A percentile compares a stretch with the other conserved stretches of the same genome.
Evolutionary conservation across 2,797 vertebrate species (phyloP).

Genomic region (Lates japonicus): DNA sequence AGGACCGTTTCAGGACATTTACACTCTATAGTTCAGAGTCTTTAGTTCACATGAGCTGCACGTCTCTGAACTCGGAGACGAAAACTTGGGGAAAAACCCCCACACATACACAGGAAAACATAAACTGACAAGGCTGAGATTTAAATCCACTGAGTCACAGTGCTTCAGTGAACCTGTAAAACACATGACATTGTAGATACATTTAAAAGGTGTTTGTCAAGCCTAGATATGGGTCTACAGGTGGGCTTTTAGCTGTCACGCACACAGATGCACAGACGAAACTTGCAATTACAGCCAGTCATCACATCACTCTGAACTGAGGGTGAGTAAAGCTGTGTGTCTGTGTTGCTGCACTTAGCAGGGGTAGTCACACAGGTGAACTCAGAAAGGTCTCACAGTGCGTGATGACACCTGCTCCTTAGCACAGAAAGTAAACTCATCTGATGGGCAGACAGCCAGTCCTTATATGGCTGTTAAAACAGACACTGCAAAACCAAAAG

Average conservation of each 20-base stretch:
- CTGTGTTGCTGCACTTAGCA: slow-evolving; percentile 46
- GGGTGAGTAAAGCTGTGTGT: slow-evolving; percentile 76
- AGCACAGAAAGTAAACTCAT: slow-evolving; percentile 32
- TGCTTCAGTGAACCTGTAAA: slow-evolving; percentile 28
- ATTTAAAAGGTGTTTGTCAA: slow-evolving; percentile 60
- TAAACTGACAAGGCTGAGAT: slow-evolving; percentile 18
- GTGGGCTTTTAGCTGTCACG: slow-evolving; percentile 71
- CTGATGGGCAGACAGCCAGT: not conserved
- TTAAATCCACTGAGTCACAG: slow-evolving; percentile 12
- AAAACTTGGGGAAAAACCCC: slow-evolving; percentile 18
- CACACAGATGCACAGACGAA: slow-evolving; percentile 50
- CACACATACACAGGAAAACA: slow-evolving; percentile 9
- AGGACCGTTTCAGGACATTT: not conserved
- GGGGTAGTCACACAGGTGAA: slow-evolving; percentile 66
- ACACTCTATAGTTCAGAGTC: not conserved
- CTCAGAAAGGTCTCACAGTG: slow-evolving; percentile 21
- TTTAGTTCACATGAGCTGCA: not conserved
- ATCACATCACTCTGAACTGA: slow-evolving; percentile 46
- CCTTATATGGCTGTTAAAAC: slow-evolving; percentile 39
- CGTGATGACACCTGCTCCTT: slow-evolving; percentile 46
- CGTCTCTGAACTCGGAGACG: slow-evolving; percentile 2
- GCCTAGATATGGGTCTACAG: slow-evolving; percentile 44
- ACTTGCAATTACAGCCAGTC: slow-evolving; percentile 51
- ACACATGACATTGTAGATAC: slow-evolving; percentile 31
- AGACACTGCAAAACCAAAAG: slow-evolving; percentile 12